Percentiles rank a stretch among this genome's conserved stretches.
These are phyloP conservation scores for Hymenopus coronatus DNA, from an alignment of 2,888 invertebrate species.

Conservation along the genomic window DNA sequence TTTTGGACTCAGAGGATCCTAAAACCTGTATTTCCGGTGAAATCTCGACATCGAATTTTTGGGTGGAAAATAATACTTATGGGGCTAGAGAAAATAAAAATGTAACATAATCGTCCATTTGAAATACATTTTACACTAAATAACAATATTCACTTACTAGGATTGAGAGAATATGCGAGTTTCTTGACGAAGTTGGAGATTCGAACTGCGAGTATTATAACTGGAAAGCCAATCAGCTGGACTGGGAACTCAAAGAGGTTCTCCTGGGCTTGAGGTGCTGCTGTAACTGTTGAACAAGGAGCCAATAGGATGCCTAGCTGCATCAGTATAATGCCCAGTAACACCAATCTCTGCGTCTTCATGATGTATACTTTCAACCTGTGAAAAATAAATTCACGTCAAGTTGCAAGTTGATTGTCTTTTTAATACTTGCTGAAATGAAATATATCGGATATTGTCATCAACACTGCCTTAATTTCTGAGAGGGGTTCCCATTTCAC, in stretches of 20 bases:
- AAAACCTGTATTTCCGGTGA: too few relatives aligned
- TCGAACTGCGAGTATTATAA: slow-evolving; percentile 74
- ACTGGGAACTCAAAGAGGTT: slow-evolving; percentile 71
- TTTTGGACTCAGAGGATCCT: too few relatives aligned
- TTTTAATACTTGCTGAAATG: too few relatives aligned
- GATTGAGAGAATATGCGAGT: slow-evolving; percentile 75
- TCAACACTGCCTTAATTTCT: too few relatives aligned
- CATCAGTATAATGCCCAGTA: neutral
- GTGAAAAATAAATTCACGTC: neutral
- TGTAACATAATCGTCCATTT: too few relatives aligned
- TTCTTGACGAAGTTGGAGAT: slow-evolving; percentile 81
- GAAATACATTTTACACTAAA: too few relatives aligned
- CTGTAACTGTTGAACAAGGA: neutral
- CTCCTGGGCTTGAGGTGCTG: slow-evolving; percentile 24
- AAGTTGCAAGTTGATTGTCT: too few relatives aligned
- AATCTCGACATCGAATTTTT: too few relatives aligned
- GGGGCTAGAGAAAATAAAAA: too few relatives aligned
- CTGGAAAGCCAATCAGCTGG: slow-evolving; percentile 80
- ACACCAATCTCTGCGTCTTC: neutral
- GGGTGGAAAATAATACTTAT: too few relatives aligned
- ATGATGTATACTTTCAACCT: neutral
- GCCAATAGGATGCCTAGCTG: neutral
- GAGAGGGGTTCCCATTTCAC: too few relatives aligned
- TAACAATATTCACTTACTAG: slow-evolving; percentile 58
- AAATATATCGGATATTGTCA: too few relatives aligned